These are phyloP conservation scores for Galagoides demidoff DNA, from an alignment of 2,797 vertebrate genomes.

Conservation along the genomic window DNA sequence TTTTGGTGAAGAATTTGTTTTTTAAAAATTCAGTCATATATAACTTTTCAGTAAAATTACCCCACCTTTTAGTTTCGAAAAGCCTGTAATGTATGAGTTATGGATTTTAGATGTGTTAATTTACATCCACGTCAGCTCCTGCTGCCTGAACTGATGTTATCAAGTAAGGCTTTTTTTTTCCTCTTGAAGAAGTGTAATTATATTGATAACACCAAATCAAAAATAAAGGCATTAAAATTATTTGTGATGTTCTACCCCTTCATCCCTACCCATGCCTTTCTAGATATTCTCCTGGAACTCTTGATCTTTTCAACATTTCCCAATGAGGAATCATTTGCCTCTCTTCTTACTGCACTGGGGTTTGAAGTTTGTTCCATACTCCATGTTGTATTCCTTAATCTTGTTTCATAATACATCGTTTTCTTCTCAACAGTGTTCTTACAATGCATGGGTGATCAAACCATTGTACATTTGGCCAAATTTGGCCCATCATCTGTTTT, in stretches of 20 bases:
- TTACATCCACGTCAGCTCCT: not conserved
- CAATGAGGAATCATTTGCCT: not conserved
- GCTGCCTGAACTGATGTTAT: not conserved
- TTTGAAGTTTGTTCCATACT: not conserved
- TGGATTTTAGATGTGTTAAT: not conserved
- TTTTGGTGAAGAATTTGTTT: not conserved
- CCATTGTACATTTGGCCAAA: not conserved
- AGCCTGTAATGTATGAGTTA: not conserved
- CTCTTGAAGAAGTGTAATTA: not conserved
- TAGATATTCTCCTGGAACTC: not conserved
- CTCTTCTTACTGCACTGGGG: not conserved
- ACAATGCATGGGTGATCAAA: accelerated
- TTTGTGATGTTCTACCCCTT: not conserved
- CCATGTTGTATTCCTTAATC: not conserved
- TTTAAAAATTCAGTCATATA: not conserved
- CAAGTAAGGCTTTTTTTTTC: not conserved
- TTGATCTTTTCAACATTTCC: not conserved
- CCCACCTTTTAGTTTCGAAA: not conserved
- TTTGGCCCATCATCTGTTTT: not conserved
- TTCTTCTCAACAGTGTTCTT: not conserved
- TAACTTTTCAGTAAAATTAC: not conserved
- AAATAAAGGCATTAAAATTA: not conserved
- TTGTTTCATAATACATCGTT: not conserved
- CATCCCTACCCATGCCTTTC: not conserved
- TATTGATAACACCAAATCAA: not conserved